These are phyloP conservation scores for Gallirallus australis DNA, from an alignment of 2,797 vertebrate species.

Conservation along the genomic window DNA sequence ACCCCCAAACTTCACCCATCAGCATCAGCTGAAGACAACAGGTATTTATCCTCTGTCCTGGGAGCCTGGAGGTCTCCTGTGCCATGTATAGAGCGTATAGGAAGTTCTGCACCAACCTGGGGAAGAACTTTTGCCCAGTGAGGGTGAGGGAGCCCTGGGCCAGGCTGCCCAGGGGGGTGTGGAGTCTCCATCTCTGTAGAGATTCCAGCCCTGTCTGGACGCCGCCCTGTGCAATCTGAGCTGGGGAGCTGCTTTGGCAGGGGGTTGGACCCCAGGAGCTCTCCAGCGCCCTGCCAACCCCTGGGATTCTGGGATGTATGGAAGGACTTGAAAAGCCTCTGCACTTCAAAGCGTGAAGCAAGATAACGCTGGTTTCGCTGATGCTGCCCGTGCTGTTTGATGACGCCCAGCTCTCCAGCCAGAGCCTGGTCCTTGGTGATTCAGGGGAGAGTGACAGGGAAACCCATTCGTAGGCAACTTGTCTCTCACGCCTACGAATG, in stretches of 20 bases:
- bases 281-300: no score
- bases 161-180: no score
- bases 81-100: rapidly evolving
- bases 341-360: rapidly evolving
- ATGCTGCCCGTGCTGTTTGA: background rate
- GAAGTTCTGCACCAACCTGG: no score
- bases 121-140: no score
- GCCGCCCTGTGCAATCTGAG: no score
- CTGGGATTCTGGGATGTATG: no score
- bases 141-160: no score
- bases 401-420: background rate
- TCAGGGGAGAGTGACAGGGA: background rate
- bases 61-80: background rate
- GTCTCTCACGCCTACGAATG: rapidly evolving
- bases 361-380: background rate
- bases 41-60: background rate
- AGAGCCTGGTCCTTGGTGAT: background rate
- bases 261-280: no score
- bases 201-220: no score
- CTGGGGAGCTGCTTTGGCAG: no score
- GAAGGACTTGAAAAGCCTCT: background rate
- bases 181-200: no score
- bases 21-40: background rate
- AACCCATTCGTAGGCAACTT: rapidly evolving
- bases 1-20: background rate